Evolutionary conservation across 2,113 vertebrate genomes (phyloP), one percentile per base, ranked within the genome.

Genomic region (Solenodon paradoxus): DNA sequence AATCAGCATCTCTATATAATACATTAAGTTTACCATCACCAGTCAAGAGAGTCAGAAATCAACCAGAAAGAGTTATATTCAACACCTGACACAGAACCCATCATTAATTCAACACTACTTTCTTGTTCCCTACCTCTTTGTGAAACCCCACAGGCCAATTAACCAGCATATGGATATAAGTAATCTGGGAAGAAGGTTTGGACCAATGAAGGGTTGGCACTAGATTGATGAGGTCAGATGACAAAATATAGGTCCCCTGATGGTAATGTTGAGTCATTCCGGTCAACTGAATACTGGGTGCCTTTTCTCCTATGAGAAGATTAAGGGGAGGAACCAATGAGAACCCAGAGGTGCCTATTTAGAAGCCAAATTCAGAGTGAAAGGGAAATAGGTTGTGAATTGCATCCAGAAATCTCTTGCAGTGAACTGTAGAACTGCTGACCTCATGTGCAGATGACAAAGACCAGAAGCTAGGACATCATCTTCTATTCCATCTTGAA

Each of bases 41-140:
- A n/a, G 51, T 75, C 88, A 97, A 63, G 57, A 91, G 30, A 90
- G 53, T 96, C 88, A 95, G 64, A 96, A 96, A 92, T 95, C 49
- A 84, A 81, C 19, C 72, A 90, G 61, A 80, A 95, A 93, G 57
- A 59, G 59, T 87, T 40, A 40, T 6, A 92, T 94, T 86, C 90
- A 95, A 57, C 24, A 83, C 53, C 38, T 85, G 59, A 92, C 40
- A 92, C 63, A 61, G 66, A 97, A 96, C 49, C 66, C 72, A 92
- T 94, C 72, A 92, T 94, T 95, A 92, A 49, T 63, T 64, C 59
- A 81, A 94, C 84, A 90, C 66, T 94, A 57, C 4, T 80, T 93
- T 38, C 80, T 96, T 96, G 64, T 95, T 88, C 53, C 32, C 49
- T 87, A 77, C 35, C 28, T 79, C 69, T 92, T 90, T 91, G 66